A percentile compares a stretch with the other conserved stretches of the same genome.
Conservation (phyloP, 1,140 invertebrate genomes). For the Nebria ingens region DNA sequence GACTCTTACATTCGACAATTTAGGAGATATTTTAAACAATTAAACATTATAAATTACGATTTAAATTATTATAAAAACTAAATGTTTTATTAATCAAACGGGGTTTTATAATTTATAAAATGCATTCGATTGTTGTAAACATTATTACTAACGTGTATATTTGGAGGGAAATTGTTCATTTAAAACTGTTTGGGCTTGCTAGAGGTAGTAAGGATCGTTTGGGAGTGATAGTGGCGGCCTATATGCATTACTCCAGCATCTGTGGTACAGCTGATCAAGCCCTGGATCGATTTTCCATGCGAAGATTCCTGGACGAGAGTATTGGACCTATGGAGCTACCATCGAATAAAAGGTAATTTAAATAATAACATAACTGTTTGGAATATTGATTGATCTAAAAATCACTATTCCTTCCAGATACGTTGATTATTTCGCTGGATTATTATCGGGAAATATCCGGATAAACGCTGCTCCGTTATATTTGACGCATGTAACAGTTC, state of each 20-base stretch:
- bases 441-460: conserved; percentile 73
- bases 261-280: conserved; percentile 82
- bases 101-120: no score
- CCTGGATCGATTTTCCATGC: conserved; percentile 84
- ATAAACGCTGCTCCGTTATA: conserved; percentile 80
- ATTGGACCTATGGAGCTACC: conserved; percentile 68
- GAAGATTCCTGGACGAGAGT: conserved; percentile 80
- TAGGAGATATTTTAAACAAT: no score
- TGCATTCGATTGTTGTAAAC: no score
- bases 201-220: conserved; percentile 66
- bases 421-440: conserved; percentile 79
- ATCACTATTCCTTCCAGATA: conserved; percentile 52
- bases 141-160: no score
- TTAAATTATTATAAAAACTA: no score
- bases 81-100: no score
- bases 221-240: conserved; percentile 79
- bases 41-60: no score
- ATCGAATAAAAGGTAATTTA: conserved; percentile 73
- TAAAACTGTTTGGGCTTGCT: no score
- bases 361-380: no score
- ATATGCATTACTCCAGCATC: conserved; percentile 90
- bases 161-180: no score
- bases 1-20: no score
- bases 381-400: background rate
- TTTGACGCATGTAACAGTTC: conserved; percentile 75